Percentiles rank a stretch among this genome's conserved stretches.
These are phyloP conservation scores for Sus scrofa DNA, from an alignment of 2,113 vertebrate species.

Conservation along the genomic window DNA sequence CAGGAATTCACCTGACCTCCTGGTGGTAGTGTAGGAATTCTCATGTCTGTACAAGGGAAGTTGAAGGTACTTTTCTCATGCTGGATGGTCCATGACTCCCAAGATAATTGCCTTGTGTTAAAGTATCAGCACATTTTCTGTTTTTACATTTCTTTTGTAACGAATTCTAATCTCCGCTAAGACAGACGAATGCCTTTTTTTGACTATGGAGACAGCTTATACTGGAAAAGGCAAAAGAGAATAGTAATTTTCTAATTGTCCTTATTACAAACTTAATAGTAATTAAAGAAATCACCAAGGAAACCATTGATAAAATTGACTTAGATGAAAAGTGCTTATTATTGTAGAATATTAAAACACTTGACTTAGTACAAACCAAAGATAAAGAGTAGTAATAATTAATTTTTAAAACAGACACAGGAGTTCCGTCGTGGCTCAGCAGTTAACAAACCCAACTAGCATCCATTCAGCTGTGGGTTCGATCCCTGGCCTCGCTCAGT, in stretches of 20 bases:
- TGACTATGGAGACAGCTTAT: background rate
- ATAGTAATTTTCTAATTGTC: background rate
- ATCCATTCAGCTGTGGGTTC: no score
- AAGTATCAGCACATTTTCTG: slow-evolving; percentile 19
- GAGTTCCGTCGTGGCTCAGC: no score
- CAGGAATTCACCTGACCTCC: background rate
- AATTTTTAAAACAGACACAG: slow-evolving; percentile 37
- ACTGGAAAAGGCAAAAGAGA: slow-evolving; percentile 29
- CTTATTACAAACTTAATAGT: background rate
- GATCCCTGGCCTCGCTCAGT: no score
- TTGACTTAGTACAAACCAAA: background rate
- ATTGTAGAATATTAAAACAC: background rate
- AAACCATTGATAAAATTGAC: slow-evolving; percentile 33
- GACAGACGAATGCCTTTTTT: background rate
- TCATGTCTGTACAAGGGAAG: background rate
- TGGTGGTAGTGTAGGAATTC: background rate
- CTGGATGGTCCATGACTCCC: background rate
- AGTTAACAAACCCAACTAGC: no score
- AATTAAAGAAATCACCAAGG: slow-evolving; percentile 7
- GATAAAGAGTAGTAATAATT: background rate
- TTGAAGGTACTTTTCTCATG: background rate
- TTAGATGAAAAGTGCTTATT: slow-evolving; percentile 10
- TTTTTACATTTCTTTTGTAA: slow-evolving; percentile 6
- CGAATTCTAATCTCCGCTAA: background rate
- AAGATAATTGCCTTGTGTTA: background rate